These are phyloP conservation scores for Zaprionus lineosus DNA, from an alignment of 2,888 invertebrate species.

Conservation along the genomic window DNA sequence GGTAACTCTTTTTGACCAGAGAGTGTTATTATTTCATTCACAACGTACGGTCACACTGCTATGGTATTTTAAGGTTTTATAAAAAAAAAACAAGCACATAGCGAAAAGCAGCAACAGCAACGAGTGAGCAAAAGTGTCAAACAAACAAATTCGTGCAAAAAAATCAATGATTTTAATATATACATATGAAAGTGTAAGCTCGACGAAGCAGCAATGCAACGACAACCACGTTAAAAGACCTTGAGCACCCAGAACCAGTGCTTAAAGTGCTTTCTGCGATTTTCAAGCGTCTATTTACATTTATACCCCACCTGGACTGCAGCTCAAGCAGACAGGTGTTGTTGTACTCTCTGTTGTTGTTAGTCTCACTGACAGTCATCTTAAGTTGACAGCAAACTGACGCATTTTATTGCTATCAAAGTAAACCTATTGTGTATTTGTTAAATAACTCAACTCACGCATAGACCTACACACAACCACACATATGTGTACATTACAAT, in stretches of 20 bases:
- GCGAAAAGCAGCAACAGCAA: conserved; percentile 52
- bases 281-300: conserved; percentile 63
- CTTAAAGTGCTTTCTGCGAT: conserved; percentile 41
- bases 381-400: conserved; percentile 9
- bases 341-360: conserved; percentile 45
- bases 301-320: conserved; percentile 69
- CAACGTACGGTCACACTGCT: conserved; percentile 30
- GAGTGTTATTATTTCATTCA: conserved; percentile 12
- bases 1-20: no score
- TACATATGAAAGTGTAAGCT: conserved; percentile 25
- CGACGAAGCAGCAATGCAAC: conserved; percentile 13
- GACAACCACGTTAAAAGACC: conserved; percentile 44
- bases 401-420: conserved; percentile 22
- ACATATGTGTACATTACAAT: conserved; percentile 1
- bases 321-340: conserved; percentile 65
- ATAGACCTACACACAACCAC: conserved; percentile 3
- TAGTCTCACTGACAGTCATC: conserved; percentile 20
- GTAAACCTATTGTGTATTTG: conserved; percentile 31
- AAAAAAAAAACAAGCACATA: conserved; percentile 47
- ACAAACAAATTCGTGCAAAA: conserved; percentile 46
- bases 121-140: conserved; percentile 54
- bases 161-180: conserved; percentile 58
- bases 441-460: conserved; percentile 42
- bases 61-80: conserved; percentile 55
- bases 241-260: conserved; percentile 43